Conservation (phyloP, 1,140 invertebrate species). For the Pinna nobilis region DNA sequence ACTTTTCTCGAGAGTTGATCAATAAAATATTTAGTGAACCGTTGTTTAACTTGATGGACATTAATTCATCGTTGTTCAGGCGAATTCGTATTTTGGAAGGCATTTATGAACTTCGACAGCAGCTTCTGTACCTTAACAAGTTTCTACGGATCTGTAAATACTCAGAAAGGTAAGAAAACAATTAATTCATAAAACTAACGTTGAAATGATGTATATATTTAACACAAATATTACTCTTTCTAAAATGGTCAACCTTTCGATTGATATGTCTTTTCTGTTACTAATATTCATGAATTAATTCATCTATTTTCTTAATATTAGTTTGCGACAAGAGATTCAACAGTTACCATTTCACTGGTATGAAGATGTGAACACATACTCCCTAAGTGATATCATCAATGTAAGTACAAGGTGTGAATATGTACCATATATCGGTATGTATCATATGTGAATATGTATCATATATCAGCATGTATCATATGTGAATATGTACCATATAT, state of each 20-base stretch:
- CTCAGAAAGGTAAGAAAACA: conserved; percentile 51
- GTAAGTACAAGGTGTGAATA: conserved; percentile 44
- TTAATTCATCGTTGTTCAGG: conserved; percentile 83
- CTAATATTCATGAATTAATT: not conserved
- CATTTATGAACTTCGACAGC: conserved; percentile 79
- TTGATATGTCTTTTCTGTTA: not conserved
- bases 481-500: no score
- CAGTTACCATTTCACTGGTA: conserved; percentile 80
- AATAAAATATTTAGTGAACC: conserved; percentile 87
- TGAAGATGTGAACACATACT: conserved; percentile 84
- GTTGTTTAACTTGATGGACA: conserved; percentile 80
- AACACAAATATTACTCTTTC: not conserved
- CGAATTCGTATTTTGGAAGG: conserved; percentile 80
- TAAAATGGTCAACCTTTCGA: not conserved
- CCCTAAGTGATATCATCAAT: conserved; percentile 83
- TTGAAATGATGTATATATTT: not conserved
- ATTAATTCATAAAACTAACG: not conserved
- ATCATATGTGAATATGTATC: not conserved
- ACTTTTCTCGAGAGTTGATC: conserved; percentile 86
- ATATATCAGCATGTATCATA: no score
- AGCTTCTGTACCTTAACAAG: conserved; percentile 82
- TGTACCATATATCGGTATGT: not conserved
- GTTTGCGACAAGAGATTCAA: conserved; percentile 79
- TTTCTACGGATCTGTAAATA: conserved; percentile 76
- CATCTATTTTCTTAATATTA: conserved; percentile 63